Conservation (phyloP, 2,797 vertebrate species). For the Micropoecilia bifurca region DNA sequence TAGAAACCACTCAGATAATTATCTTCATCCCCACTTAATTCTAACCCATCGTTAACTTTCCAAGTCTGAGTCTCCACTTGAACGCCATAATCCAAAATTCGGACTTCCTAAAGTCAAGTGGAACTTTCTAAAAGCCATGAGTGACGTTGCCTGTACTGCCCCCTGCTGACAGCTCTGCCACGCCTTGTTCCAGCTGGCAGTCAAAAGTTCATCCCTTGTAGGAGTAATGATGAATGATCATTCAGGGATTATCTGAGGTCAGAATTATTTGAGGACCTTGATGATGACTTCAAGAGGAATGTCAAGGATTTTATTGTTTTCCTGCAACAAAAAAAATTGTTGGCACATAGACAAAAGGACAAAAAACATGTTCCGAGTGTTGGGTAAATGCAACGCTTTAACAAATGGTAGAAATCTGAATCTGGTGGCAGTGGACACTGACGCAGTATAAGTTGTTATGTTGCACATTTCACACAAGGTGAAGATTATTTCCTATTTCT, state of each 20-base stretch:
- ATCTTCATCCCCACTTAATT: not conserved
- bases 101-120: not conserved
- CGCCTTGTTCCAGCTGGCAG: not conserved
- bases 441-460: too few species aligned
- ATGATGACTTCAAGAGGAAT: not conserved
- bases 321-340: not conserved
- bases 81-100: not conserved
- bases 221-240: not conserved
- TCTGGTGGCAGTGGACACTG: too few species aligned
- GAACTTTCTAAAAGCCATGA: not conserved
- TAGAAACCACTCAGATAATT: not conserved
- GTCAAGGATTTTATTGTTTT: not conserved
- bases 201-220: not conserved
- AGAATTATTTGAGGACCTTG: not conserved
- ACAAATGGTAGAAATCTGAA: too few species aligned
- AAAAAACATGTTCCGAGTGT: not conserved
- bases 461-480: not conserved
- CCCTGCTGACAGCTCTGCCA: not conserved
- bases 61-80: not conserved
- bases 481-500: not conserved
- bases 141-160: not conserved
- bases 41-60: not conserved
- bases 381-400: not conserved
- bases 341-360: not conserved
- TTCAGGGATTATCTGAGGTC: too few species aligned